Evolutionary conservation across 37 sponge, comb jelly and placozoan genomes (phyloP).

Genomic region (Geodia barretti): DNA sequence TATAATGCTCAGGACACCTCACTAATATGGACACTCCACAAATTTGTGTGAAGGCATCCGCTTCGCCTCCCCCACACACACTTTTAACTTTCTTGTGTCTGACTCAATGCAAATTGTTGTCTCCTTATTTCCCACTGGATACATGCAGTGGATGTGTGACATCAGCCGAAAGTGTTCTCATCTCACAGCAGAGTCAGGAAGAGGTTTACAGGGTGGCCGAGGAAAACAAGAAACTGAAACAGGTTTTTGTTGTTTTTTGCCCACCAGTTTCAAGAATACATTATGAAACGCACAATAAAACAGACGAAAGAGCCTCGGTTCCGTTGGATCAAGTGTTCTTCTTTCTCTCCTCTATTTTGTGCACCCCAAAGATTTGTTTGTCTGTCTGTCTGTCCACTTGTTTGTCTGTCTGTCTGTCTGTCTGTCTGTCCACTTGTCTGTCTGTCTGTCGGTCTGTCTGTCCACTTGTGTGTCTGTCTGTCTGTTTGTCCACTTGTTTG

Average conservation of each 20-base stretch:
- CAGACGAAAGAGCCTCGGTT: no score
- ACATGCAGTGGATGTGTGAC: conserved; percentile 96
- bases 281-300: background rate
- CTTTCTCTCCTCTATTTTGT: no score
- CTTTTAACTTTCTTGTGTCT: no score
- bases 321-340: no score
- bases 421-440: background rate
- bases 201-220: conserved; percentile 67
- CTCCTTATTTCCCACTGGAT: no score
- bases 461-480: background rate
- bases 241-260: background rate
- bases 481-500: background rate
- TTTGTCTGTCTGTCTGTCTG: background rate
- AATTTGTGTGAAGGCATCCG: no score
- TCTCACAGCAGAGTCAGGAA: conserved; percentile 84
- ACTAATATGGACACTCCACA: no score
- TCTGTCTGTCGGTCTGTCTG: background rate
- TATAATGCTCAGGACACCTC: no score
- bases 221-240: conserved; percentile 11
- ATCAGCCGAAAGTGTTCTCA: conserved; percentile 96
- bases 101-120: no score
- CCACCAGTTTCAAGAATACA: background rate
- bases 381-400: background rate
- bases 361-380: no score
- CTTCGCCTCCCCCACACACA: no score